A percentile compares a stretch with the other conserved stretches of the same genome.
phyloP scores from a whole-genome alignment of 1,140 invertebrate species.

The Drosophila sproati region DNA sequence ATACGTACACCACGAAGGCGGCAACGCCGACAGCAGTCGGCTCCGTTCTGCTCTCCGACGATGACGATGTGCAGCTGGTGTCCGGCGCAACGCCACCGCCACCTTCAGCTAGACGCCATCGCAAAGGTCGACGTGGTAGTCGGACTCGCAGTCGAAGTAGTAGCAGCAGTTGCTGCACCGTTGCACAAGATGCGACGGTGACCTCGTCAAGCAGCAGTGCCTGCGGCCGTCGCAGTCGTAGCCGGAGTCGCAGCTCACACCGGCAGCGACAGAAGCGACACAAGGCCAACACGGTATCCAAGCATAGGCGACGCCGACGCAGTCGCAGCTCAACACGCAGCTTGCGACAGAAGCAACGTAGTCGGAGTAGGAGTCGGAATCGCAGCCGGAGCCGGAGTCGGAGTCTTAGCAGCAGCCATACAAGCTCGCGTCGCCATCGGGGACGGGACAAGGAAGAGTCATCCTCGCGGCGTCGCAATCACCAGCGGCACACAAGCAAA shows the following conservation, averaged over 20 bases:
- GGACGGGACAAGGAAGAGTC: constrained; percentile 23
- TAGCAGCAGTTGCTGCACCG: constrained; percentile 20
- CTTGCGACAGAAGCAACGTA: constrained; percentile 16
- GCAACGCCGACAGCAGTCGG: constrained; percentile 4
- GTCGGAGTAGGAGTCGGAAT: constrained; percentile 37
- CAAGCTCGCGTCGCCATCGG: constrained; percentile 40
- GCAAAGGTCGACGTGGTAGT: constrained; percentile 37
- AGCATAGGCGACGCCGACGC: constrained; percentile 13
- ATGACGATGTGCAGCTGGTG: constrained; percentile 76
- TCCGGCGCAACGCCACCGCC: constrained; percentile 28
- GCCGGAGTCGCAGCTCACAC: constrained; percentile 38
- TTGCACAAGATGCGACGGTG: constrained; percentile 11
- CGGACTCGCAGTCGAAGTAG: constrained; percentile 35
- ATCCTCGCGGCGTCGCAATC: constrained; percentile 3
- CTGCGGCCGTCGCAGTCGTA: constrained; percentile 31
- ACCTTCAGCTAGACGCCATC: constrained; percentile 21
- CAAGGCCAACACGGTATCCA: constrained; percentile 26
- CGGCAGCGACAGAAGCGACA: constrained; percentile 34
- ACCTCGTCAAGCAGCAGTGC: constrained; percentile 40
- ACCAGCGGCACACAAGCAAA: constrained; percentile 49
- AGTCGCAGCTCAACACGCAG: constrained; percentile 35
- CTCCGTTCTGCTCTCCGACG: constrained; percentile 70
- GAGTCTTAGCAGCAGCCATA: constrained; percentile 31
- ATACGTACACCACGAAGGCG: constrained; percentile 62
- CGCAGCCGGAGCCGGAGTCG: constrained; percentile 38